A percentile compares a stretch with the other conserved stretches of the same genome.
These are phyloP conservation scores for Sebastes vulpes DNA, from an alignment of 2,797 vertebrate genomes.

Conservation along the genomic window DNA sequence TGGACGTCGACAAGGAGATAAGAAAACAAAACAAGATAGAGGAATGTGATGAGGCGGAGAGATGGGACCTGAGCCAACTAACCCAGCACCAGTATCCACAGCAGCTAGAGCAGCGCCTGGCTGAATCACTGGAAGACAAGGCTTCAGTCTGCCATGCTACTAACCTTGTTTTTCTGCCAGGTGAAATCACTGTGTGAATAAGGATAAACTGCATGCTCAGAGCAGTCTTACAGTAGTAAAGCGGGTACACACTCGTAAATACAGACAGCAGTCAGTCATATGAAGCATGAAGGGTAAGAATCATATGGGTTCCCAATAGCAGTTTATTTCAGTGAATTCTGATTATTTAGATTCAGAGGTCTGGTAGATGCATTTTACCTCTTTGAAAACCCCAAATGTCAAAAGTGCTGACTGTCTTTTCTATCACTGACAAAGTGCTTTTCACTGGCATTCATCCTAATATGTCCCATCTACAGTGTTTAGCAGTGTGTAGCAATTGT, in stretches of 20 bases:
- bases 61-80: conserved; percentile 7
- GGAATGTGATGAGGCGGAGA: conserved; percentile 4
- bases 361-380: background rate
- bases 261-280: background rate
- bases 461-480: background rate
- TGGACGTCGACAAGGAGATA: background rate
- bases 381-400: background rate
- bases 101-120: background rate
- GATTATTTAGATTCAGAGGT: background rate
- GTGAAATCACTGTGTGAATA: conserved; percentile 27
- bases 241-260: background rate
- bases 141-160: conserved; percentile 2
- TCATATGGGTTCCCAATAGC: background rate
- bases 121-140: background rate
- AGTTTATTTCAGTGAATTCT: background rate
- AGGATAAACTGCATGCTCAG: conserved; percentile 6
- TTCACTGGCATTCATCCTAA: background rate
- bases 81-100: conserved; percentile 1
- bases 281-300: background rate
- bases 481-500: background rate
- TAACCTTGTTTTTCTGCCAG: background rate
- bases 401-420: background rate
- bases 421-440: background rate
- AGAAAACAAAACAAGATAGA: conserved; percentile 17
- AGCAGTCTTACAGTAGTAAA: conserved; percentile 6